These are phyloP conservation scores for Drosophila histrio DNA, from an alignment of 2,888 invertebrate species.

Conservation along the genomic window DNA sequence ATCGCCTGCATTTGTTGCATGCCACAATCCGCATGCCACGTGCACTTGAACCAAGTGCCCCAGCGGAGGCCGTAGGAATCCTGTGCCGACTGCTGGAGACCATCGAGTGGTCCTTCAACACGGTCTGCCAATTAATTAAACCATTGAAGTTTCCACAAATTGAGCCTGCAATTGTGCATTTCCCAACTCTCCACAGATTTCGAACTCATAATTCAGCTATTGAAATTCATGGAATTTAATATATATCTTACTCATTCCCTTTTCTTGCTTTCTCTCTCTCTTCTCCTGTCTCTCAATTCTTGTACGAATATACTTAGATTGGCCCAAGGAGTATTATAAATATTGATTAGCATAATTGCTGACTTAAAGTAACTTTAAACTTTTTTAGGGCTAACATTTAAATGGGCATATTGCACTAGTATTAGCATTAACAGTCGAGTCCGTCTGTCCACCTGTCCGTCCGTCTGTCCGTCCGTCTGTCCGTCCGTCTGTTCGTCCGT, in stretches of 20 bases:
- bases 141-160: conserved; percentile 55
- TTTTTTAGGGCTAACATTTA: too few species aligned
- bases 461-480: too few species aligned
- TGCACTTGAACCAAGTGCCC: conserved; percentile 24
- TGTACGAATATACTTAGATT: background rate
- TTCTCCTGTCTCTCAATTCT: background rate
- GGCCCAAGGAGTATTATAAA: background rate
- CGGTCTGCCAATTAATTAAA: conserved; percentile 75
- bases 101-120: conserved; percentile 62
- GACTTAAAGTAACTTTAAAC: too few species aligned
- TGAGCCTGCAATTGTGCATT: conserved; percentile 38
- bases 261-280: background rate
- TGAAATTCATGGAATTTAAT: background rate
- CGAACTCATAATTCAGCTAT: conserved; percentile 7
- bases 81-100: background rate
- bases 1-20: conserved; percentile 33
- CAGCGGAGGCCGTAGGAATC: background rate
- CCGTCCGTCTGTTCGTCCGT: too few species aligned
- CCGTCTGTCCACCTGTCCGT: too few species aligned
- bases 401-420: too few species aligned
- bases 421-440: too few species aligned
- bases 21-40: conserved; percentile 4
- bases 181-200: background rate
- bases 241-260: background rate
- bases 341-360: too few species aligned